Conservation (phyloP, 1,140 invertebrate genomes). For the Drosophila santomea region DNA sequence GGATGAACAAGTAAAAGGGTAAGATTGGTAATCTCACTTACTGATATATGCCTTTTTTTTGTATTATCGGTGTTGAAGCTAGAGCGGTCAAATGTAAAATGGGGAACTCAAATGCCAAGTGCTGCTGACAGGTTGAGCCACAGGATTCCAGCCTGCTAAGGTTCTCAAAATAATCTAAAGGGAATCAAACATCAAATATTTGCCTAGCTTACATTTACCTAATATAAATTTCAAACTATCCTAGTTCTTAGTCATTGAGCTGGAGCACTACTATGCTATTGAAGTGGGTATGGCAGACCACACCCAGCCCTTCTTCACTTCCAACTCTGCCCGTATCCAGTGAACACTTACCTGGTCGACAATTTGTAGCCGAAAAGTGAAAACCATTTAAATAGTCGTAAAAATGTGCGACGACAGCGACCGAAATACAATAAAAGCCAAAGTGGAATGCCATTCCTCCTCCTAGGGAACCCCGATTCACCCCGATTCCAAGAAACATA, state of each 20-base stretch:
- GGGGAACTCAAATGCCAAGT: background rate
- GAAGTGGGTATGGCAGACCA: background rate
- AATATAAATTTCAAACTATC: too few relatives aligned
- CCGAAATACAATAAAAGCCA: slow-evolving; percentile 75
- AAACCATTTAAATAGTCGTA: slow-evolving; percentile 80
- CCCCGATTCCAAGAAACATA: slow-evolving; percentile 25
- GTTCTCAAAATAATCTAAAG: background rate
- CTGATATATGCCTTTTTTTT: background rate
- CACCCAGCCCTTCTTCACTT: background rate
- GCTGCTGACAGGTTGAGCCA: background rate
- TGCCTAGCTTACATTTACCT: too few relatives aligned
- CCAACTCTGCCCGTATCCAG: background rate
- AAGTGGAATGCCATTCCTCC: slow-evolving; percentile 25
- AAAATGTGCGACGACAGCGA: slow-evolving; percentile 76
- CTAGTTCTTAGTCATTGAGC: background rate
- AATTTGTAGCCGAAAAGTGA: slow-evolving; percentile 72
- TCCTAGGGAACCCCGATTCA: background rate
- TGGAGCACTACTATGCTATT: background rate
- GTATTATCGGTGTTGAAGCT: slow-evolving; percentile 16
- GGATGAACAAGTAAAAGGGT: background rate
- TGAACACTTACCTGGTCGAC: slow-evolving; percentile 38
- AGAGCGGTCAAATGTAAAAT: slow-evolving; percentile 10
- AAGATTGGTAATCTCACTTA: background rate
- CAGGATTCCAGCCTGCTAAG: background rate
- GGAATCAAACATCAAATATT: too few relatives aligned